phyloP scores from a whole-genome alignment of 2,888 invertebrate species.

The Elysia crispata region DNA sequence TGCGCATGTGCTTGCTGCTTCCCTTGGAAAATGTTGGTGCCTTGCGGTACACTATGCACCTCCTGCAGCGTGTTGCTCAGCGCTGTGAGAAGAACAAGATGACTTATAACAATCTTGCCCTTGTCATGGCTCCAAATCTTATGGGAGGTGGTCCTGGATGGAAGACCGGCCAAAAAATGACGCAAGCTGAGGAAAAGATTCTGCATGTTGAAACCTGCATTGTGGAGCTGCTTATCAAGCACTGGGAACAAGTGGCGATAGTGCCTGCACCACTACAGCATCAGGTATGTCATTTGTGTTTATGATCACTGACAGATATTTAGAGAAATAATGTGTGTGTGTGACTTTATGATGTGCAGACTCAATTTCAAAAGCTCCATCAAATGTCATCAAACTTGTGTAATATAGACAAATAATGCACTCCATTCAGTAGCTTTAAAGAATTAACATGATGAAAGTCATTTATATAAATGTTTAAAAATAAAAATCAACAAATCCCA shows the following conservation, averaged over 20 bases:
- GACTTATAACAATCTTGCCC: conserved; percentile 89
- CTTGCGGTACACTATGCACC: conserved; percentile 86
- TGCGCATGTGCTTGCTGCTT: conserved; percentile 84
- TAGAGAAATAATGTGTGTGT: too few relatives aligned
- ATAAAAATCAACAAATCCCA: too few relatives aligned
- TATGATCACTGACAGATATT: too few relatives aligned
- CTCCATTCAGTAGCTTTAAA: too few relatives aligned
- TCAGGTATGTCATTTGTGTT: conserved; percentile 36
- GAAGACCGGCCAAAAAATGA: conserved; percentile 65
- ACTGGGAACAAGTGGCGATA: conserved; percentile 86
- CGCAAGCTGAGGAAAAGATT: conserved; percentile 68
- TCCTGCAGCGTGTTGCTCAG: conserved; percentile 85
- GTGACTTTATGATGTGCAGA: too few relatives aligned
- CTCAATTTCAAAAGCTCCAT: too few relatives aligned
- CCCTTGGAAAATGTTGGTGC: conserved; percentile 88
- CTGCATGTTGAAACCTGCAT: conserved; percentile 74
- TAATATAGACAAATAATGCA: too few relatives aligned
- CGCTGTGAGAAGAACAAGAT: conserved; percentile 87
- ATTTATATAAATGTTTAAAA: too few relatives aligned
- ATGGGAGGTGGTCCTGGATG: conserved; percentile 82
- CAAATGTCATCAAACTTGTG: too few relatives aligned
- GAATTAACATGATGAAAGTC: too few relatives aligned
- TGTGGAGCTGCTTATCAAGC: conserved; percentile 86
- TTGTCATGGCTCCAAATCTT: conserved; percentile 90
- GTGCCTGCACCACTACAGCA: conserved; percentile 73